Base-by-base conservation (phyloP, 2,888 invertebrate species). In the Sipha maydis region DNA sequence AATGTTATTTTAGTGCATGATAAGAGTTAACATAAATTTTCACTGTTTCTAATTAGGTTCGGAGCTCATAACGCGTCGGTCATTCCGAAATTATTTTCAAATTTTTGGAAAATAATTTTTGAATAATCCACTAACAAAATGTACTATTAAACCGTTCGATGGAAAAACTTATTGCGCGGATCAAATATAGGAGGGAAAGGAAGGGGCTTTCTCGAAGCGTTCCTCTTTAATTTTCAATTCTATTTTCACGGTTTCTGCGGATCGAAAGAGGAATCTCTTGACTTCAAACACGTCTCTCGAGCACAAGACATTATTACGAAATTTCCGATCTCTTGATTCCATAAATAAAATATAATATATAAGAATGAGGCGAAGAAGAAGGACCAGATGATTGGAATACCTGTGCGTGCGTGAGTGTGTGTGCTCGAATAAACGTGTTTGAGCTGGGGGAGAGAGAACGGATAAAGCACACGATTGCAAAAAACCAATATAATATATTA, bases 301-400 rank as follows among this genome's bases (percentile, higher is more conserved):
- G n/a, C n/a, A 8, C 61, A 21, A 61, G 61, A 61, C 25, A 61
- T 61, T 48, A 28, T 48, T 77, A 77, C 48, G 77, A 77, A 48
- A 28, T 77, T 77, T 77, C 48, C 48, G 19, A 41, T 76, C 76
- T 76, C 41, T 48, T 38, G 75, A 76, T 41, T n/a, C 41, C 41
- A 76, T 76, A 41, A 41, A 76, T 76, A 76, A 76, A 76, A 76
- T 76, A 41, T 76, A n/a, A 41, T 76, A 76, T 75, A 38, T 14
- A 48, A 14, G 48, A 14, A 14, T 14, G 48, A 14, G 48, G 14
- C 11, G 48, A 14, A 11, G 48, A 2, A 48, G 48, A 48, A 48
- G 14, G 11, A 73, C 73, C n/a, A 41, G 28, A 77, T 8, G 48
- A 77, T 77, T 77, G 48, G 77, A 77, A 48, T 77, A 28, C 28